phyloP scores from a whole-genome alignment of 2,888 invertebrate genomes.

The Dasypogon diadema region DNA sequence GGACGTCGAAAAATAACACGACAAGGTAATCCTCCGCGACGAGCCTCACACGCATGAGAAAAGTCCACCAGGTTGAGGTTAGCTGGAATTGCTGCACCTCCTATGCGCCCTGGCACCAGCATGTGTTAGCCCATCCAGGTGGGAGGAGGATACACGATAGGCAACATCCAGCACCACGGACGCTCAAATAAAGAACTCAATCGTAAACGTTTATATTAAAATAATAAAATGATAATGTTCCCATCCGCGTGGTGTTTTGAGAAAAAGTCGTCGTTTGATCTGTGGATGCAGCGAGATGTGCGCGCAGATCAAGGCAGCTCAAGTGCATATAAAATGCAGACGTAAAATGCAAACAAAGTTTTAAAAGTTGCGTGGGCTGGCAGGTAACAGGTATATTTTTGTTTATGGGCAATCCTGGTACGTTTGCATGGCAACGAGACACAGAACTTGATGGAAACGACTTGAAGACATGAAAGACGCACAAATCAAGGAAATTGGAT shows the following conservation, averaged over 20 bases:
- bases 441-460: conserved; percentile 59
- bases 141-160: conserved; percentile 54
- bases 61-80: neutral
- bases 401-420: conserved; percentile 57
- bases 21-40: conserved; percentile 5
- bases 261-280: conserved; percentile 5
- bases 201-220: conserved; percentile 57
- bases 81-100: neutral
- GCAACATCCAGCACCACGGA: conserved; percentile 1
- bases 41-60: conserved; percentile 3
- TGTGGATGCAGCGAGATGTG: neutral
- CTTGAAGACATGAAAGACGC: conserved; percentile 59
- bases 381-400: conserved; percentile 57
- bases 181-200: conserved; percentile 55
- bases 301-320: conserved; percentile 37
- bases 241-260: conserved; percentile 25
- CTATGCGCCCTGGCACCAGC: conserved; percentile 13
- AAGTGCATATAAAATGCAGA: conserved; percentile 46
- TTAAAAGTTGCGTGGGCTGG: conserved; percentile 57
- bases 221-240: conserved; percentile 53
- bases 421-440: conserved; percentile 47
- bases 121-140: conserved; percentile 45
- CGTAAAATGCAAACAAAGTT: conserved; percentile 47
- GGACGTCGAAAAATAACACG: conserved; percentile 15
- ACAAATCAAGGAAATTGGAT: conserved; percentile 60